Evolutionary conservation across 2,113 vertebrate genomes (phyloP).

Genomic region (Misgurnus mizolepis): DNA sequence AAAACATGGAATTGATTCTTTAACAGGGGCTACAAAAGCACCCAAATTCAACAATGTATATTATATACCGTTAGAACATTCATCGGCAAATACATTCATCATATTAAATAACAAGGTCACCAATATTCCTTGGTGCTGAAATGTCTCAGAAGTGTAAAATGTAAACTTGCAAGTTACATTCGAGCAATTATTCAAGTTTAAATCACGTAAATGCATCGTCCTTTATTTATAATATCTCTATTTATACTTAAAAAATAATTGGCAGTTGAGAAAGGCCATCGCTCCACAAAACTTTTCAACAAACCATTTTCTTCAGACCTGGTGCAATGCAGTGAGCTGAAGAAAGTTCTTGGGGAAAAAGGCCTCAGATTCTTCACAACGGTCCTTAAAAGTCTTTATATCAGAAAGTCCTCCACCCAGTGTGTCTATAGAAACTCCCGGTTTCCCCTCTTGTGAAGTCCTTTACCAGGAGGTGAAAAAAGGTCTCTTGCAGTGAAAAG

Average conservation of each 20-base stretch:
- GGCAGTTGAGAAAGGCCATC: constrained; percentile 41
- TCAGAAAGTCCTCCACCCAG: constrained; percentile 1
- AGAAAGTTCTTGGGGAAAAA: background rate
- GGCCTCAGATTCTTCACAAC: background rate
- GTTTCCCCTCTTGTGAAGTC: background rate
- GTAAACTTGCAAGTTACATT: constrained; percentile 56
- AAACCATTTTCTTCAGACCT: background rate
- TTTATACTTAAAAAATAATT: constrained; percentile 42
- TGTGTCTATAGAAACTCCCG: background rate
- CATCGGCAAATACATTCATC: constrained; percentile 50
- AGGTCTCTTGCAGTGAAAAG: constrained; percentile 92
- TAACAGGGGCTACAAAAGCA: background rate
- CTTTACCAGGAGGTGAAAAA: constrained; percentile 96
- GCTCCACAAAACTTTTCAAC: background rate
- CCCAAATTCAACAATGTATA: constrained; percentile 11
- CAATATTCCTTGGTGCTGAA: background rate
- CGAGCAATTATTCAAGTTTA: constrained; percentile 48
- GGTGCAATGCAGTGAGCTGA: background rate
- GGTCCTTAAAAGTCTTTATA: background rate
- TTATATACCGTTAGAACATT: constrained; percentile 4
- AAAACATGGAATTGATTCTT: constrained; percentile 8
- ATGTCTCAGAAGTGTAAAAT: constrained; percentile 39
- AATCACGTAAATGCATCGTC: constrained; percentile 23
- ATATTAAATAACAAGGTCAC: constrained; percentile 29
- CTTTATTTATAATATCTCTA: constrained; percentile 17